Evolutionary conservation across 2,888 invertebrate genomes (phyloP).

Genomic region (Temnothorax ravouxi): DNA sequence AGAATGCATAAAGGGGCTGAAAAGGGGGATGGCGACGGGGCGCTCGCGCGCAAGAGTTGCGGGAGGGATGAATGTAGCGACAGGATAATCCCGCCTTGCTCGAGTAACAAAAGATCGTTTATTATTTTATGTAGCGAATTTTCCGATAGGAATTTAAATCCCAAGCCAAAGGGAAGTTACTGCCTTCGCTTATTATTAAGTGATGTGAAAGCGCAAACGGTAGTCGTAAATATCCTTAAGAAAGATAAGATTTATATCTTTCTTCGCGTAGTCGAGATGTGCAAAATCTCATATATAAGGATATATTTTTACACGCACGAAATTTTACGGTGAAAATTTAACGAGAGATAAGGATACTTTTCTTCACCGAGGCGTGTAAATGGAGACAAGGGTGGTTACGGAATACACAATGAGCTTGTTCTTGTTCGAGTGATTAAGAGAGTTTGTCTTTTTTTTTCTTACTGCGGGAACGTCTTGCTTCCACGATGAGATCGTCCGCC

Average conservation of each 20-base stretch:
- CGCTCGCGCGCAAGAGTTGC: neutral
- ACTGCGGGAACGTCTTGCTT: neutral
- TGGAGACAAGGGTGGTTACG: neutral
- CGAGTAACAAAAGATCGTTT: neutral
- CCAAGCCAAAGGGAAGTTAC: neutral
- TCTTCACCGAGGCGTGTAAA: neutral
- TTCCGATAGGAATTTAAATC: slow-evolving; percentile 4
- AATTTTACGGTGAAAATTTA: neutral
- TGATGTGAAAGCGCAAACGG: neutral
- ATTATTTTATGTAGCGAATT: neutral
- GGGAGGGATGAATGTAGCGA: neutral
- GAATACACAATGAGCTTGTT: neutral
- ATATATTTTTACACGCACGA: neutral
- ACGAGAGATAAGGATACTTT: neutral
- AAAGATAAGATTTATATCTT: neutral
- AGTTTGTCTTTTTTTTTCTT: neutral
- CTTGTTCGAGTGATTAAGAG: slow-evolving; percentile 1
- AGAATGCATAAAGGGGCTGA: neutral
- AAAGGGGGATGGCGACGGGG: neutral
- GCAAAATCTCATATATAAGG: neutral
- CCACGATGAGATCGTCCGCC: too few species aligned
- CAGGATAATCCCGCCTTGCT: neutral
- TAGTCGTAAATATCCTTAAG: neutral
- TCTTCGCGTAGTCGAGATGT: neutral
- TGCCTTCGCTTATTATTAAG: neutral